Evolutionary conservation across 2,113 vertebrate species (phyloP).

Genomic region (Hippoglossus stenolepis): DNA sequence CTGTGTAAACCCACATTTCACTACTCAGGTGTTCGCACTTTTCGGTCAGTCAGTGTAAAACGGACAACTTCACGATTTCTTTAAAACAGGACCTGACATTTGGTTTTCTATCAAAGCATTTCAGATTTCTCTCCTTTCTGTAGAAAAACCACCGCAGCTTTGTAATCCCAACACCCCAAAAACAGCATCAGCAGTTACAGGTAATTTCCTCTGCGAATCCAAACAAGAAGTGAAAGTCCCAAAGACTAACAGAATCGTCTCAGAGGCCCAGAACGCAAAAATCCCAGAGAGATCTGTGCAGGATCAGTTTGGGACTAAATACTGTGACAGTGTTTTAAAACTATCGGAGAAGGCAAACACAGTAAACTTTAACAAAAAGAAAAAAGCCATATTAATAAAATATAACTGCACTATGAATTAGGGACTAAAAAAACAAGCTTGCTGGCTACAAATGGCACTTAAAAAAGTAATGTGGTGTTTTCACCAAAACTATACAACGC

Average conservation of each 20-base stretch:
- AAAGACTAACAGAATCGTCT: too few relatives aligned
- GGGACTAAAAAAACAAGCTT: slow-evolving; percentile 17
- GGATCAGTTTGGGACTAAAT: background rate
- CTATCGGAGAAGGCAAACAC: slow-evolving; percentile 16
- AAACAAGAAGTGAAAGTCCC: too few relatives aligned
- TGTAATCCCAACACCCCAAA: background rate
- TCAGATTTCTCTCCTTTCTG: background rate
- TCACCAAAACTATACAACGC: background rate
- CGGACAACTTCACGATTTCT: background rate
- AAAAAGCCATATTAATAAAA: background rate
- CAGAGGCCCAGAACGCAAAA: background rate
- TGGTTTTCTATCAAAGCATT: too few relatives aligned
- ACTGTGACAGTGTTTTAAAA: slow-evolving; percentile 20
- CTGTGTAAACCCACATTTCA: background rate
- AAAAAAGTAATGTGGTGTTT: background rate
- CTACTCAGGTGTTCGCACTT: background rate
- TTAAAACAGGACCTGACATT: background rate
- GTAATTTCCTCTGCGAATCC: too few relatives aligned
- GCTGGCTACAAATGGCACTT: slow-evolving; percentile 1
- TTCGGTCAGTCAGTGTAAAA: background rate
- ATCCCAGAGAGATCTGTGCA: background rate
- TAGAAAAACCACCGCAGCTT: background rate
- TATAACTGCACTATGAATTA: background rate
- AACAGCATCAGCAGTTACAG: background rate
- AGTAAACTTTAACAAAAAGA: background rate